Evolutionary conservation across 2,113 vertebrate species (phyloP).

Genomic region (Vulpes lagopus): DNA sequence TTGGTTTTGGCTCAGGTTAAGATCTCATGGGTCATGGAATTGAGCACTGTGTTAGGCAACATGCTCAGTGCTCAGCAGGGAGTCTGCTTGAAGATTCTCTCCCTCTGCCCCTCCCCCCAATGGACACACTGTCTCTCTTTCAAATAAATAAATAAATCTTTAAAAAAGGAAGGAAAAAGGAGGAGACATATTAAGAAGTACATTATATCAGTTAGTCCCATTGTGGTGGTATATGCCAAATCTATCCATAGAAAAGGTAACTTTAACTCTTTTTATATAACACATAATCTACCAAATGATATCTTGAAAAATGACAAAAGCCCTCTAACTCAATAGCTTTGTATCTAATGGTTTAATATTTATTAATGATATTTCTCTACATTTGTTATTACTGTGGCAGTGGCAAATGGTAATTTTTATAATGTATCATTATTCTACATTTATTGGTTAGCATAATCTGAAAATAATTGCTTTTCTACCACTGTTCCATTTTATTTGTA

Average conservation of each 20-base stretch:
- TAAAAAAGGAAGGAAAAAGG: neutral
- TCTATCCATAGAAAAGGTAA: neutral
- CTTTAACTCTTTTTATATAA: neutral
- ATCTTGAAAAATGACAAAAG: neutral
- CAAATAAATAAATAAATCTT: neutral
- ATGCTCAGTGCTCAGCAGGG: neutral
- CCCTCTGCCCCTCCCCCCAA: neutral
- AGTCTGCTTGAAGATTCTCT: neutral
- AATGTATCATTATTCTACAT: neutral
- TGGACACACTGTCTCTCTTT: no score
- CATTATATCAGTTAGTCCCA: neutral
- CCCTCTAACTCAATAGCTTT: neutral
- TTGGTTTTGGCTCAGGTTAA: neutral
- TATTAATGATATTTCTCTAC: neutral
- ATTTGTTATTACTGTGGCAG: neutral
- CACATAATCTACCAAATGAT: neutral
- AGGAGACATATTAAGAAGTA: neutral
- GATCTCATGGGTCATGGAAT: neutral
- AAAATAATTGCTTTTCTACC: neutral
- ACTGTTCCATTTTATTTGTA: neutral
- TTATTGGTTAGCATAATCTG: neutral
- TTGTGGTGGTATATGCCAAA: neutral
- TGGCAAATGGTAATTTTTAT: neutral
- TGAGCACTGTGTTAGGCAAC: no score
- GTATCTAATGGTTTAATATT: neutral